Evolutionary conservation across 23 tunicate genomes (phyloP), one percentile per base, ranked within the genome.

Genomic region (Trididemnum miniatum): DNA sequence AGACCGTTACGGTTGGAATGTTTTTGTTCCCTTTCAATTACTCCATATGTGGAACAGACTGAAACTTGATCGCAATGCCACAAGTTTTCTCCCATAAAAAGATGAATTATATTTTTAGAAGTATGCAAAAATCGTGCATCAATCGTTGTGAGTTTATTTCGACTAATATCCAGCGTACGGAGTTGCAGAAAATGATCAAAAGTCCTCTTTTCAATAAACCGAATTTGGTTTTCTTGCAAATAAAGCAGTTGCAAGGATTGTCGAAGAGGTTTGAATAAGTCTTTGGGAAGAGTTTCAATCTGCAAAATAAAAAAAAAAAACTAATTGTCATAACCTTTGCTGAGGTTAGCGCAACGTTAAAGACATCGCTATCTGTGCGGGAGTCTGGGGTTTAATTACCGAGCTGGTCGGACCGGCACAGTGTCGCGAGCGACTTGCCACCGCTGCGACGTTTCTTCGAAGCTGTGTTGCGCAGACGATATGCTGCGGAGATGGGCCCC

Each of bases 141-240:
- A 24, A 93, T 22, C 34, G 39, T 80, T 35, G 69, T 63, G 72
- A 93, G 38, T 64, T 40, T 35, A 71, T 93, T 93, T 24, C 44
- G 40, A 66, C 93, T 88, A 7, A 93, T 60, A 65, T 93, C 98
- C 20, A 93, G 71, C 1, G 98, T 88, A 37, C 60, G 85, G 1
- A 93, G 85, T 12, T 79, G 81, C 3, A 20, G 59, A 39, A 93
- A 62, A 27, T 84, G 35, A n/a, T 36, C 37, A 38, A 93, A 84
- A 2, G 83, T 54, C 0, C 64, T 20, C 7, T 78, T 31, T 20
- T 65, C 67, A 7, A 92, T 83, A 79, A 51, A 51, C 20, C 44
- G 35, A 26, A 92, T 92, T 35, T 54, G 32, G 65, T 92, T 92
- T 40, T 74, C 63, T 86, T 92, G 97, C 26, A 92, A 51, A 64